Evolutionary conservation across 2,113 vertebrate genomes (phyloP).

Genomic region (Dipodomys stephensi): DNA sequence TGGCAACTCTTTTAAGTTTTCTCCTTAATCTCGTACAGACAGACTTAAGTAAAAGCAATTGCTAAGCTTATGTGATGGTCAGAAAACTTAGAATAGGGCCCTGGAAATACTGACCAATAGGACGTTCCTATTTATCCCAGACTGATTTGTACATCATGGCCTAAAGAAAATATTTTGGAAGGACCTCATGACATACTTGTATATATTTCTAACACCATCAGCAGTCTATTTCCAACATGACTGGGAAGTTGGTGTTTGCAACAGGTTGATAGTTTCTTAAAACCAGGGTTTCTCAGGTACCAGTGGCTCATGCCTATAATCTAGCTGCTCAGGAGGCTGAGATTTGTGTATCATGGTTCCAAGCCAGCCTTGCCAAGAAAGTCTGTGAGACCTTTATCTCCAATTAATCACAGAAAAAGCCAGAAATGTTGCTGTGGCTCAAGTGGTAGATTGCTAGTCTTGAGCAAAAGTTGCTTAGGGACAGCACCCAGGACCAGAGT

Average conservation of each 20-base stretch:
- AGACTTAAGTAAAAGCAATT: constrained; percentile 39
- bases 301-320: too few species aligned
- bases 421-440: too few species aligned
- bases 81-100: not conserved
- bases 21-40: constrained; percentile 3
- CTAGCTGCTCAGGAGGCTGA: too few species aligned
- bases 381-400: too few species aligned
- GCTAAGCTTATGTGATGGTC: not conserved
- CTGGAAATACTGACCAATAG: constrained; percentile 16
- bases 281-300: not conserved
- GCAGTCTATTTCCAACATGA: constrained; percentile 1
- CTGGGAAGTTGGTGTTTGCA: constrained; percentile 33
- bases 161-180: constrained; percentile 25
- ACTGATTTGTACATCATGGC: not conserved
- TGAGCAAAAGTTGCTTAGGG: too few species aligned
- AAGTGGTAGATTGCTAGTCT: too few species aligned
- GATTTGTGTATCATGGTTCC: too few species aligned
- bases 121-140: not conserved
- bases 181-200: not conserved
- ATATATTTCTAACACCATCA: not conserved
- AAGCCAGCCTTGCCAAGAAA: too few species aligned
- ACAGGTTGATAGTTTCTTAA: constrained; percentile 32
- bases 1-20: not conserved
- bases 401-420: too few species aligned
- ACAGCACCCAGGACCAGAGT: too few species aligned